Base-by-base conservation (phyloP, 1,140 invertebrate species). In the Papilio dardanus region DNA sequence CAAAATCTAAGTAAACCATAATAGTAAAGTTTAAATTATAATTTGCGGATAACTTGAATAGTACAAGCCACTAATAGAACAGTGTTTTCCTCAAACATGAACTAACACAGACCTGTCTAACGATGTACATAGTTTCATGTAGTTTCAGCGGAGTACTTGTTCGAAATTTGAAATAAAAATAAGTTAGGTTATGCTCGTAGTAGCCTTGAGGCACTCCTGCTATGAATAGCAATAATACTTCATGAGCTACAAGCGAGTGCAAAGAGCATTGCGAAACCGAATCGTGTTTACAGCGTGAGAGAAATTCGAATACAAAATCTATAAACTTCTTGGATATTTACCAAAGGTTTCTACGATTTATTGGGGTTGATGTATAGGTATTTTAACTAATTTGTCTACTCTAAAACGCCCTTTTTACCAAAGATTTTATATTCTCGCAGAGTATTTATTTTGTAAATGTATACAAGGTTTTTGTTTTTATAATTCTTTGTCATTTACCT, bases 221-320 rank as follows among this genome's bases (percentile, higher is more conserved):
- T 62, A 21, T 12, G 54, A 62, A 62, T 58, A 58, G 54, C 54
- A 58, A 54, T 62, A 62, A 30, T 30, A 62, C 54, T 62, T 28
- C 24, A 62, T 28, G 24, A 62, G 54, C 54, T 62, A 62, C 24
- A 62, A 30, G 54, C 24, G 14, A 62, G 54, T 62, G 21, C 54
- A 62, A 62, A 62, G 54, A 62, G 54, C 21, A 62, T 62, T 62
- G 24, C 54, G 54, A 21, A 62, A 62, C 54, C 54, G 54, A 62
- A 62, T 62, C 54, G 12, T 16, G 12, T 62, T 28, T 62, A 28
- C 54, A 28, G 10, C 54, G 54, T 62, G 54, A 30, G 24, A 3
- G 30, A 62, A 62, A 62, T 62, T 30, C 54, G 16, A 62, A 62
- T 62, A 28, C 21, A 62, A 28, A n/a, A 28, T 62, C 54, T 62